Conservation (phyloP, 2,113 vertebrate genomes). For the Pionites leucogaster region DNA sequence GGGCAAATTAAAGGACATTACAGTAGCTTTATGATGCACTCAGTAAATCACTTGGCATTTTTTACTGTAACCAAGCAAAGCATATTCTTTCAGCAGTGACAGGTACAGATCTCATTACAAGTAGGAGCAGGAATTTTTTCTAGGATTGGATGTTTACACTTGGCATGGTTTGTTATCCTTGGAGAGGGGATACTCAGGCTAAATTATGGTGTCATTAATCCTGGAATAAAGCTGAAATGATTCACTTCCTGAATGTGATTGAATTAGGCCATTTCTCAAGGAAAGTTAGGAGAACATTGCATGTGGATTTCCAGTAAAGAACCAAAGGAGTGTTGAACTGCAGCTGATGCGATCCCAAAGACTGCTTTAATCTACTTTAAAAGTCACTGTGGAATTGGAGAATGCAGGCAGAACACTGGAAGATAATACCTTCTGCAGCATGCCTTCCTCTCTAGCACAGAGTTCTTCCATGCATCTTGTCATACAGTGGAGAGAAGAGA, state of each 20-base stretch:
- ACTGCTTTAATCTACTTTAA: not conserved
- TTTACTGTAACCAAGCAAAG: not conserved
- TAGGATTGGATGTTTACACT: not conserved
- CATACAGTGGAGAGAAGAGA: not conserved
- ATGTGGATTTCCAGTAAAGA: not conserved
- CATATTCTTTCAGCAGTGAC: not conserved
- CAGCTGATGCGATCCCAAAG: not conserved
- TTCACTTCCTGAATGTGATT: conserved; percentile 2
- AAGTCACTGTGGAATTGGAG: not conserved
- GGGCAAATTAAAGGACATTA: not conserved
- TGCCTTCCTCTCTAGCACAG: not conserved
- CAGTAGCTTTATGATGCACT: not conserved
- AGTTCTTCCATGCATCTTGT: not conserved
- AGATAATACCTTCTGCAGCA: not conserved
- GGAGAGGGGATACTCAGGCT: not conserved
- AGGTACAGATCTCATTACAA: not conserved
- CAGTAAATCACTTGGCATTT: not conserved
- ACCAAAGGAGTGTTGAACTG: not conserved
- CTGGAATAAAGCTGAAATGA: conserved; percentile 12
- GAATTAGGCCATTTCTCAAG: not conserved
- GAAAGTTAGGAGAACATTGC: not conserved
- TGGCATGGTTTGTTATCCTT: conserved; percentile 11
- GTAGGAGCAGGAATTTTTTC: not conserved
- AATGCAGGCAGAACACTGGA: not conserved
- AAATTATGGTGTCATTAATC: not conserved